Percentiles rank a stretch among this genome's conserved stretches.
Evolutionary conservation across 2,797 vertebrate species (phyloP).

Genomic region (Telmatherina bonti): DNA sequence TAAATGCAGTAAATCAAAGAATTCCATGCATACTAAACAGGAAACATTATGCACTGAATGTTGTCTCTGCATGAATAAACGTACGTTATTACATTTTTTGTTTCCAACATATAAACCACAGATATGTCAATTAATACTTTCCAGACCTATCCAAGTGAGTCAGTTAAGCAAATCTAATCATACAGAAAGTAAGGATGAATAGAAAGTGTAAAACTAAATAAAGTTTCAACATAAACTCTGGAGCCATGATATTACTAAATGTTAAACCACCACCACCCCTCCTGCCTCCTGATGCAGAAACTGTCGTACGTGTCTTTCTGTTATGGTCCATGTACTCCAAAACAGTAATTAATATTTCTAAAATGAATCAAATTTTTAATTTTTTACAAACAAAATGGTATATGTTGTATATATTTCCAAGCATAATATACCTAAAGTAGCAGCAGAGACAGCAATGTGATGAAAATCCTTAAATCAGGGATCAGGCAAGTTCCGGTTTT

Average conservation of each 20-base stretch:
- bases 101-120: background rate
- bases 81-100: background rate
- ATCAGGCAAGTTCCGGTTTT: too few species aligned
- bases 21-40: slow-evolving; percentile 36
- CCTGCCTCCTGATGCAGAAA: background rate
- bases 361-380: background rate
- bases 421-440: background rate
- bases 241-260: background rate
- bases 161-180: background rate
- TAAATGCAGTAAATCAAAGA: slow-evolving; percentile 35
- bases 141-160: background rate
- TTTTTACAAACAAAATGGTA: background rate
- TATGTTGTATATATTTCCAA: background rate
- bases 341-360: background rate
- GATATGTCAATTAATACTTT: background rate
- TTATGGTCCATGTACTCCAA: background rate
- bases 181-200: background rate
- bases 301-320: background rate
- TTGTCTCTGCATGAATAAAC: slow-evolving; percentile 21
- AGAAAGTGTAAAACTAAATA: background rate
- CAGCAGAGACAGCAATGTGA: background rate
- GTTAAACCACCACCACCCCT: too few species aligned
- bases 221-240: background rate
- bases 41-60: slow-evolving; percentile 20
- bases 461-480: too few species aligned